Percentiles rank a stretch among this genome's conserved stretches.
phyloP scores from a whole-genome alignment of 2,113 vertebrate genomes.

The Sceloporus undulatus region DNA sequence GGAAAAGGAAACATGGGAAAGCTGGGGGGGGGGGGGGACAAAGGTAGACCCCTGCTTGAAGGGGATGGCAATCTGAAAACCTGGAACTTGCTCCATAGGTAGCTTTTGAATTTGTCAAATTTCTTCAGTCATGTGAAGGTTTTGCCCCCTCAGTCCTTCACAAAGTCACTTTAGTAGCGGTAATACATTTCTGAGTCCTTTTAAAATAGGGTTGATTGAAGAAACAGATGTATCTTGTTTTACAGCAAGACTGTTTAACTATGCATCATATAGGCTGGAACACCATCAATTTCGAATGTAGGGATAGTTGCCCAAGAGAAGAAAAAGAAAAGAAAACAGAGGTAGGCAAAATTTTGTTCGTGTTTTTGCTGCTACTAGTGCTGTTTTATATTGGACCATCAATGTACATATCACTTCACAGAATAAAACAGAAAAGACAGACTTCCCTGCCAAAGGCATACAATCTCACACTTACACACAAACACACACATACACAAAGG shows the following conservation, averaged over 20 bases:
- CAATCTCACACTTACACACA: too few relatives aligned
- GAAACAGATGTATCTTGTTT: background rate
- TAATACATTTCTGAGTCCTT: background rate
- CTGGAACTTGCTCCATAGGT: background rate
- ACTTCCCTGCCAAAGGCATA: too few relatives aligned
- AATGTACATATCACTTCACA: too few relatives aligned
- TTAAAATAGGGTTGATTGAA: background rate
- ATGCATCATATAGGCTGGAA: background rate
- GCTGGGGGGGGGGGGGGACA: too few relatives aligned
- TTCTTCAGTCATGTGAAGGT: background rate
- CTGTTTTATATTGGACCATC: too few relatives aligned
- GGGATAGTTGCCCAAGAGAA: background rate
- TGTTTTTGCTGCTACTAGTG: too few relatives aligned
- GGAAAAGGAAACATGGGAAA: background rate
- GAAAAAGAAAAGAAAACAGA: background rate
- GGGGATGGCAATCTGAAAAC: too few relatives aligned
- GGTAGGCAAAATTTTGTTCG: too few relatives aligned
- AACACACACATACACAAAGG: too few relatives aligned
- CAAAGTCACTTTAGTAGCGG: background rate
- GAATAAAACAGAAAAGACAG: too few relatives aligned
- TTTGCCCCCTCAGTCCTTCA: background rate
- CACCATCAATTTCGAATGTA: background rate
- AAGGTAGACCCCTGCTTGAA: too few relatives aligned
- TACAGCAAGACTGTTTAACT: background rate
- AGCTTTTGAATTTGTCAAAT: background rate